phyloP scores from a whole-genome alignment of 2,888 invertebrate genomes.

The Nymphalis polychloros region DNA sequence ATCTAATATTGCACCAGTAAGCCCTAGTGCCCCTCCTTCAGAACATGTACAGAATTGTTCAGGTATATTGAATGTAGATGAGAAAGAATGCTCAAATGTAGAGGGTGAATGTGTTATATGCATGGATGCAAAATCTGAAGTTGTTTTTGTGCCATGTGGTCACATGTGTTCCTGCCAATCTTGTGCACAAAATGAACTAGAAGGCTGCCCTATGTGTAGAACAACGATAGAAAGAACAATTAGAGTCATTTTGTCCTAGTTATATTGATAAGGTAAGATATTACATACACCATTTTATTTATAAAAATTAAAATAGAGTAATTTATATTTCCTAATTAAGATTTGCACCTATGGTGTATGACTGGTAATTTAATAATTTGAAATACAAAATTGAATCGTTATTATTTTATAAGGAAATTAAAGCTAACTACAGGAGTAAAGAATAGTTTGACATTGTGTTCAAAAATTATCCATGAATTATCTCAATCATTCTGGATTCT shows the following conservation, averaged over 20 bases:
- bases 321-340: constrained; percentile 11
- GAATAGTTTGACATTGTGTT: no score
- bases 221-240: constrained; percentile 86
- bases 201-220: constrained; percentile 90
- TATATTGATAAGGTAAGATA: background rate
- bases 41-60: constrained; percentile 56
- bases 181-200: constrained; percentile 84
- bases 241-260: constrained; percentile 76
- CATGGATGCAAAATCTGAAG: constrained; percentile 86
- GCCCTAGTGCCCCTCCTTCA: constrained; percentile 55
- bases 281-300: background rate
- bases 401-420: background rate
- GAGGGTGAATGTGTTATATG: constrained; percentile 91
- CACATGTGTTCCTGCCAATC: constrained; percentile 90
- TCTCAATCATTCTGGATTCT: no score
- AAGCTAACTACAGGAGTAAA: no score
- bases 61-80: constrained; percentile 59
- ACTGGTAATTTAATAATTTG: constrained; percentile 30
- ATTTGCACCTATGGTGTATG: constrained; percentile 34
- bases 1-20: constrained; percentile 38
- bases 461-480: no score
- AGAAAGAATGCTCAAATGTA: constrained; percentile 52
- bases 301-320: background rate
- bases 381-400: constrained; percentile 5
- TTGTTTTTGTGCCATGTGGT: constrained; percentile 93